A percentile compares a stretch with the other conserved stretches of the same genome.
Evolutionary conservation across 2,888 invertebrate genomes (phyloP).

Genomic region (Leucophenga montana): DNA sequence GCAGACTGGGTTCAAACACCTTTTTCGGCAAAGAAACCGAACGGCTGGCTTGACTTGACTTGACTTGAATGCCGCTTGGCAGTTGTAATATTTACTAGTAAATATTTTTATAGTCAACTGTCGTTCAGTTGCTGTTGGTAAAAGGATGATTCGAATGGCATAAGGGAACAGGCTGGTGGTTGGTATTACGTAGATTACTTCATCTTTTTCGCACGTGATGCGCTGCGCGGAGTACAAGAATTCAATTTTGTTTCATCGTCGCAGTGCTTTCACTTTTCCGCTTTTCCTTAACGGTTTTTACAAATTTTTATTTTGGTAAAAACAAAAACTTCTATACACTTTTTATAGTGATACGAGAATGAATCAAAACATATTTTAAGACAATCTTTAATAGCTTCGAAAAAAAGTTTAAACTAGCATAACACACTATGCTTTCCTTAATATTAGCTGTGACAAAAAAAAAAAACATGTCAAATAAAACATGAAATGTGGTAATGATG

Average conservation of each 20-base stretch:
- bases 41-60: too few relatives aligned
- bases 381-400: too few relatives aligned
- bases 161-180: constrained; percentile 27
- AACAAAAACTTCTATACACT: background rate
- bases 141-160: background rate
- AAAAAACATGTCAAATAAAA: too few relatives aligned
- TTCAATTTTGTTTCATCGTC: constrained; percentile 51
- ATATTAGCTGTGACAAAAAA: too few relatives aligned
- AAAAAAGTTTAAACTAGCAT: too few relatives aligned
- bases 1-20: constrained; percentile 46
- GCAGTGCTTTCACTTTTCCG: constrained; percentile 14
- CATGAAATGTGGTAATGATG: too few relatives aligned
- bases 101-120: constrained; percentile 63
- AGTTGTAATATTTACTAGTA: constrained; percentile 60
- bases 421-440: too few relatives aligned
- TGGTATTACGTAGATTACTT: constrained; percentile 41
- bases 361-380: too few relatives aligned
- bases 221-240: constrained; percentile 35
- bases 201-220: constrained; percentile 40
- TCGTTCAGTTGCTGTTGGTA: background rate
- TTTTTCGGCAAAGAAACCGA: constrained; percentile 39
- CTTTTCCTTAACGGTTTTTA: background rate
- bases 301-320: constrained; percentile 4
- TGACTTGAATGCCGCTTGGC: constrained; percentile 13
- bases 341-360: constrained; percentile 7